Evolutionary conservation across 2,113 vertebrate genomes (phyloP), one percentile per base, ranked within the genome.

Genomic region (Regulus satrapa): DNA sequence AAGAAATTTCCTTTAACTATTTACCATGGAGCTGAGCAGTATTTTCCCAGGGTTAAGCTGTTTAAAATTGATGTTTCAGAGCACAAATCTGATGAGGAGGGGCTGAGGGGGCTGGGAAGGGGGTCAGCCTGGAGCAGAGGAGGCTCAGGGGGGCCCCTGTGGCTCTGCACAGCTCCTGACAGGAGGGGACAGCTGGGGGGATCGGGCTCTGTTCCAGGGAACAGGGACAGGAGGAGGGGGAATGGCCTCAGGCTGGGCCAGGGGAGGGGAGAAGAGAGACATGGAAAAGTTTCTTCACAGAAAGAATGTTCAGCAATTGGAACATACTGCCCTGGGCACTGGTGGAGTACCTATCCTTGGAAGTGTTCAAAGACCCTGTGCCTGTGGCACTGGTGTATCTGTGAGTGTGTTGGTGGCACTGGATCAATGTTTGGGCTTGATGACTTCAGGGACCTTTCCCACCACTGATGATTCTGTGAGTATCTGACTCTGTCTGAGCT

Each of bases 361-460:
- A 31, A 24, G 2, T 26, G 14, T 5, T 17, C 5, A 12, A 6
- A 29, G 24, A 12, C 10, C 1, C 0, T 6, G 23, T 61, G 55
- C 8, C 15, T 6, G 20, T 41, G 9, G 29, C 24, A n/a, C 29
- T 13, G 40, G 18, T 10, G 40, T 20, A 14, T 36, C 15, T 43
- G 26, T 18, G 62, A 23, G 18, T 0, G 0, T 28, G 7, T 4
- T 16, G n/a, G 28, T 40, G 23, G 15, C 38, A 29, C 64, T 41
- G 56, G 34, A 11, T 21, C 41, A 25, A 21, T 26, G 25, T 26
- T 56, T 41, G 41, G 4, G 3, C 34, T 31, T 4, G 5, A 40
- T 34, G n/a, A 21, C 12, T 45, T 34, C 14, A 12, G 41, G 21
- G 40, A 14, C 11, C 6, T 79, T 71, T 62, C 26, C 48, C 74